Evolutionary conservation across 2,888 invertebrate genomes (phyloP), one percentile per base, ranked within the genome.

Genomic region (Caprella mutica): DNA sequence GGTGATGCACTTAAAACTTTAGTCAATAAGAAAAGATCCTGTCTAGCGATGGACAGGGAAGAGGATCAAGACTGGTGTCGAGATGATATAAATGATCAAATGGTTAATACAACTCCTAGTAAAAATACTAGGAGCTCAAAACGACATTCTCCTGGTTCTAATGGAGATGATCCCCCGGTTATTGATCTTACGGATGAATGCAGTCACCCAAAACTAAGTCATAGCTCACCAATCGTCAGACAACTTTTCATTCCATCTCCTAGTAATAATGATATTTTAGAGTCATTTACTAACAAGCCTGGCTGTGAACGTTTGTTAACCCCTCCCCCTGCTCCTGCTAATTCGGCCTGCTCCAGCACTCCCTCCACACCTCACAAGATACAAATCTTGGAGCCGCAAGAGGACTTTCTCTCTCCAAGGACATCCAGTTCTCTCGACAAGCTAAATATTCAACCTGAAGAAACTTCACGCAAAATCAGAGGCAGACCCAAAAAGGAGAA

Each of bases 281-380:
- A 26, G 8, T 44, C 44, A 3, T 23, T 2, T 9, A 12, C 44
- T 44, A 48, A 48, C 19, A 48, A 27, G 5, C 44, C 44, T 44
- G n/a, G n/a, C n/a, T n/a, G n/a, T n/a, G n/a, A n/a, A n/a, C 44
- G 26, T 24, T 23, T 44, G 3, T 44, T 27, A 1, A 24, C 43
- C 14, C 14, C 44, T 23, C 9, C 27, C 14, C 48, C 48, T 12
- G 33, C 33, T 33, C 9, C 33, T 33, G 14, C 33, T 9, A 33
- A 8, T 14, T 30, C 48, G 3, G 21, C 27, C 12, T 44, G 26
- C 23, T 14, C 44, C 17, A 44, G 44, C 44, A 48, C 48, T 5
- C 48, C 48, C 1, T 48, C 48, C 17, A 48, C 48, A 17, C 48
- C 48, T 29, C 48, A 48, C 48, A 48, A 48, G 30, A 48, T 48